Percentiles rank a stretch among this genome's conserved stretches.
These are phyloP conservation scores for Anthophora plumipes DNA, from an alignment of 2,888 invertebrate genomes.

Conservation along the genomic window DNA sequence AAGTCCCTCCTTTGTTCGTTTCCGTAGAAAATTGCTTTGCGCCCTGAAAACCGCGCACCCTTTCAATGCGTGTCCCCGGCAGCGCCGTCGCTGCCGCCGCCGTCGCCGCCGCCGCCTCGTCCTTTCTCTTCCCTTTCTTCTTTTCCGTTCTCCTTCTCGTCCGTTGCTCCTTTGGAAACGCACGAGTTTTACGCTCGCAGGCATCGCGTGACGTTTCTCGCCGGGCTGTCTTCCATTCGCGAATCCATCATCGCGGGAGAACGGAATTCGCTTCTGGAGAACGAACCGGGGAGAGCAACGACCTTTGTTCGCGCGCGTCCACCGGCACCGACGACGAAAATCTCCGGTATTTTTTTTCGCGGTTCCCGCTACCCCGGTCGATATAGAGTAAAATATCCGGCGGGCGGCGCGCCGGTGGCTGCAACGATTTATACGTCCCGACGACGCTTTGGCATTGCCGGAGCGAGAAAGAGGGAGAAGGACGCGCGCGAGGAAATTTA, in stretches of 20 bases:
- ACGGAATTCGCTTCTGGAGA: neutral
- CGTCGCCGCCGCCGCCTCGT: too few species aligned
- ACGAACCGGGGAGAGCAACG: slow-evolving; percentile 9
- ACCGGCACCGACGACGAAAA: slow-evolving; percentile 24
- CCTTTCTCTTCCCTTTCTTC: neutral
- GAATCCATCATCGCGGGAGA: neutral
- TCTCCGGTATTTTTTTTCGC: slow-evolving; percentile 38
- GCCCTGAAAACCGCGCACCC: slow-evolving; percentile 3
- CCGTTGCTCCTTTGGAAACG: neutral
- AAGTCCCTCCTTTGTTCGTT: slow-evolving; percentile 44
- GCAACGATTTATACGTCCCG: slow-evolving; percentile 66
- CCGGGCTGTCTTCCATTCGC: neutral
- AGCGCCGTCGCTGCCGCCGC: neutral
- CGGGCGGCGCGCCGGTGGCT: slow-evolving; percentile 26
- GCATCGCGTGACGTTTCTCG: slow-evolving; percentile 40
- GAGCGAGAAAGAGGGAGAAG: slow-evolving; percentile 45
- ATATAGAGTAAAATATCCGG: slow-evolving; percentile 57
- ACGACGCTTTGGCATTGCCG: slow-evolving; percentile 57
- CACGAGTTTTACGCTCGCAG: slow-evolving; percentile 5
- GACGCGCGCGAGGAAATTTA: slow-evolving; percentile 65
- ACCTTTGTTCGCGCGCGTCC: slow-evolving; percentile 13
- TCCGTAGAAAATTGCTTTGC: slow-evolving; percentile 53
- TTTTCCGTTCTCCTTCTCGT: too few species aligned
- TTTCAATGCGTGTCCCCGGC: neutral
- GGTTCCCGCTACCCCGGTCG: slow-evolving; percentile 15